Base-by-base conservation (phyloP, 2,113 vertebrate genomes). In the Platysteira castanea region DNA sequence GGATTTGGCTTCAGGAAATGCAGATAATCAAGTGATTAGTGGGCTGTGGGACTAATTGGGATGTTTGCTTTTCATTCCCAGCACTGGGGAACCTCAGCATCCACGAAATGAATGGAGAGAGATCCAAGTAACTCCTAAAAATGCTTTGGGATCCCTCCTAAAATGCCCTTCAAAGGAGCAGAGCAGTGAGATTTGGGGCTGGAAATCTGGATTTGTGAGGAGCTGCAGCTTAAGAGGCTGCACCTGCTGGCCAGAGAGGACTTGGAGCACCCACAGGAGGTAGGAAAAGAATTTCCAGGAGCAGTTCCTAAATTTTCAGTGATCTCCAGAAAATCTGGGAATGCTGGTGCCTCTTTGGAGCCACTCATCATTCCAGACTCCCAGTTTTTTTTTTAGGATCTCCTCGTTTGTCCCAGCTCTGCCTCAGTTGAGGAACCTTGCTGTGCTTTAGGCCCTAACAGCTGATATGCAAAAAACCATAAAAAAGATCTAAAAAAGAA, bases 341-440 rank as follows among this genome's bases (percentile, higher is more conserved):
- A 13, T 41, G 41, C 41, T 5, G 46, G 37, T 21, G 59, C 35
- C 27, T 31, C 1, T 30, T 26, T 52, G 1, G 4, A 33, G 21
- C 13, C 4, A 1, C 23, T 35, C 4, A 1, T 18, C 11, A 7
- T 20, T 53, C 84, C 44, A 56, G n/a, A 24, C 2, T 12, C 15
- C 13, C 1, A n/a, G n/a, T n/a, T 7, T 0, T 63, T 57, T 37
- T 52, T 19, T 15, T 9, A 21, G 17, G 2, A 46, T 19, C 17
- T 79, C 41, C 1, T 13, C 19, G 1, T 24, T 35, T 33, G 13
- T 31, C 37, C 22, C 44, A 74, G 22, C 44, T 53, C 13, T 33
- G 18, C 23, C 56, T 54, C 23, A 1, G 30, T 1, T 1, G 19
- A 24, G 1, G 17, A 57, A 35, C 11, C 24, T 52, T 0, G 0